phyloP scores from a whole-genome alignment of 2,113 vertebrate genomes.

The Muscicapa adusta region DNA sequence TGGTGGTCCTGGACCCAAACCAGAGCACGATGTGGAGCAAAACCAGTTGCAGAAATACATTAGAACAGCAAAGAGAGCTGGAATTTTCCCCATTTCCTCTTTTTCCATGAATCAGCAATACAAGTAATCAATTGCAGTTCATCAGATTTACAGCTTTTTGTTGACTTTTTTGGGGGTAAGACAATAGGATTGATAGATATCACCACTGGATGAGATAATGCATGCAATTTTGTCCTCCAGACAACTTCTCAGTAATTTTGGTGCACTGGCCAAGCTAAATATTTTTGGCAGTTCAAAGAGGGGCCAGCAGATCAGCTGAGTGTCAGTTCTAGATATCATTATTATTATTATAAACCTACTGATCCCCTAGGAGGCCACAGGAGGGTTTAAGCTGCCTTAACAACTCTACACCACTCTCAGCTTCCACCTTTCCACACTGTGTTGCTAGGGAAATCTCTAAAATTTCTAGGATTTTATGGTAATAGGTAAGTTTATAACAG shows the following conservation, averaged over 20 bases:
- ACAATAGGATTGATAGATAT: background rate
- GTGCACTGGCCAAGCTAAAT: background rate
- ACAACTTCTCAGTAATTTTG: background rate
- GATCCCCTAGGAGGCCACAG: background rate
- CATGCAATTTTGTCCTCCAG: background rate
- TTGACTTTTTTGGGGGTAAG: background rate
- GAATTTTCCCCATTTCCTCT: background rate
- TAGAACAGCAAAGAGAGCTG: background rate
- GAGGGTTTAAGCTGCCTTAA: background rate
- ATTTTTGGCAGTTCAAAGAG: background rate
- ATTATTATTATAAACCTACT: background rate
- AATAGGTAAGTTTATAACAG: background rate
- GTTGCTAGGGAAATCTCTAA: background rate
- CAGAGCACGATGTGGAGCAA: background rate
- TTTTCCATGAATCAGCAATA: background rate
- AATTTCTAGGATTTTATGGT: background rate
- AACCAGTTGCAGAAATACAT: background rate
- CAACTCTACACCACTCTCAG: background rate
- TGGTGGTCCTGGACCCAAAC: background rate
- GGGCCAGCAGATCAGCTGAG: background rate
- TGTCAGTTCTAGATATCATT: background rate
- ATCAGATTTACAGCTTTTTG: background rate
- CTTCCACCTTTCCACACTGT: background rate
- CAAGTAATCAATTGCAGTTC: accelerated
- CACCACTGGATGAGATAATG: background rate